These are phyloP conservation scores for Platycnemis pennipes DNA, from an alignment of 2,888 invertebrate species.

Conservation along the genomic window DNA sequence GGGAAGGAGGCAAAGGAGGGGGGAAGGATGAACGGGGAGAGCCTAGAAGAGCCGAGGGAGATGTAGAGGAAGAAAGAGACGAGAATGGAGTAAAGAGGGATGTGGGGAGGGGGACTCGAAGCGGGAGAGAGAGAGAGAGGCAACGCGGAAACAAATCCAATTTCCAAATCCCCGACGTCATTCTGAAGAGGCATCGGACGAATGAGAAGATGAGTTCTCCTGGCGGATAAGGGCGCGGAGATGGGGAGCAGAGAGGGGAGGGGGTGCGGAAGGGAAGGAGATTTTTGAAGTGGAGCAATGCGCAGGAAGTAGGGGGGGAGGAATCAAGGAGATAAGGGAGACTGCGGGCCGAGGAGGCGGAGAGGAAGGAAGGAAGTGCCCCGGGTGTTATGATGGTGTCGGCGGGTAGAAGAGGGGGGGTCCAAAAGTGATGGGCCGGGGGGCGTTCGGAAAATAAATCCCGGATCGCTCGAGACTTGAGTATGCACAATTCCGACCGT, in stretches of 20 bases:
- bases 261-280: background rate
- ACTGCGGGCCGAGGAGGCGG: background rate
- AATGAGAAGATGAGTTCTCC: slow-evolving; percentile 48
- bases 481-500: too few species aligned
- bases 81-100: too few species aligned
- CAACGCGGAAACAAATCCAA: slow-evolving; percentile 68
- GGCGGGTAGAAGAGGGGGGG: background rate
- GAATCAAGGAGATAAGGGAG: background rate
- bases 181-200: slow-evolving; percentile 47
- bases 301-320: background rate
- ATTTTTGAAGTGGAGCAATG: background rate
- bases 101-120: background rate
- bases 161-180: slow-evolving; percentile 69
- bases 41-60: background rate
- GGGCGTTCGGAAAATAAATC: background rate
- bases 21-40: too few species aligned
- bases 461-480: too few species aligned
- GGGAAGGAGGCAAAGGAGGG: background rate
- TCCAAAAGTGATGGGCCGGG: background rate
- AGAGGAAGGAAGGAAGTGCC: background rate
- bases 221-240: background rate
- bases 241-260: background rate
- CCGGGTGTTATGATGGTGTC: background rate
- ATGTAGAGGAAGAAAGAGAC: too few species aligned
- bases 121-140: background rate